Evolutionary conservation across 2,113 vertebrate genomes (phyloP).

Genomic region (Heterochromis multidens): DNA sequence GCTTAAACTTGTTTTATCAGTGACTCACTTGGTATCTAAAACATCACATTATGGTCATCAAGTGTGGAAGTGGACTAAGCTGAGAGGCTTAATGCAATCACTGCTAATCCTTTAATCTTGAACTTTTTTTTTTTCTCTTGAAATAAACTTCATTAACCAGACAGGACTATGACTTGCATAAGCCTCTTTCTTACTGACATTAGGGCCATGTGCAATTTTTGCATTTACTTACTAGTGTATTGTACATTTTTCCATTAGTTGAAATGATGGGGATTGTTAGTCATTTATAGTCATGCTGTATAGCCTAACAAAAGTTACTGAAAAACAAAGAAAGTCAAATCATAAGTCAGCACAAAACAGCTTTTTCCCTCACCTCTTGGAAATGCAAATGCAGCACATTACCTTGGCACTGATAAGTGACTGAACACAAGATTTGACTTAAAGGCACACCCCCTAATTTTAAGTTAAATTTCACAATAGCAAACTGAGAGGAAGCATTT

Average conservation of each 20-base stretch:
- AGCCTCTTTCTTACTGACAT: not conserved
- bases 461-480: not conserved
- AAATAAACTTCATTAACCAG: constrained; percentile 15
- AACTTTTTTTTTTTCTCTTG: not conserved
- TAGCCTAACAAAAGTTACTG: not conserved
- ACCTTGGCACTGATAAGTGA: not conserved
- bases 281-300: not conserved
- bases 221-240: not conserved
- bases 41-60: constrained; percentile 24
- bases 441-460: not conserved
- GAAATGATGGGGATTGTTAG: not conserved
- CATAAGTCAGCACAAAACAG: not conserved
- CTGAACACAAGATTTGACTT: not conserved
- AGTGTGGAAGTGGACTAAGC: constrained; percentile 11
- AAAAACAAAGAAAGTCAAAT: not conserved
- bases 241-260: not conserved
- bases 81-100: constrained; percentile 38
- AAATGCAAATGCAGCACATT: not conserved
- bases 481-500: not conserved
- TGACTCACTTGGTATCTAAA: constrained; percentile 11
- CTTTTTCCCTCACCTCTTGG: not conserved
- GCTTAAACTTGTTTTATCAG: constrained; percentile 19
- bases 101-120: constrained; percentile 44
- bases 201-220: not conserved
- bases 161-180: not conserved